phyloP scores from a whole-genome alignment of 2,113 vertebrate species.

The Lepus americanus region DNA sequence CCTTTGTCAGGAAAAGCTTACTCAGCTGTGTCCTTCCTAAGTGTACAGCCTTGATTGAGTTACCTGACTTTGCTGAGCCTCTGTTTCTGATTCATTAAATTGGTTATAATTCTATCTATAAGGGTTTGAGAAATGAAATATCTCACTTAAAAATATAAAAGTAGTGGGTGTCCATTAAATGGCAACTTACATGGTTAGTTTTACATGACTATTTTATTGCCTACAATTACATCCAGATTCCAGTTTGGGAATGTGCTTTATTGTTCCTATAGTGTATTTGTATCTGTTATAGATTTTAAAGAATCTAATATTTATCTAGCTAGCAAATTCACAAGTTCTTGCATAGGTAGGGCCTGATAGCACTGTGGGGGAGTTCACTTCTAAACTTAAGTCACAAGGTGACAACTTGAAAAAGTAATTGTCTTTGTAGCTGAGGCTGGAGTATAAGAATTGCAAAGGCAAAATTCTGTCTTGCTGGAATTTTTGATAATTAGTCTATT shows the following conservation, averaged over 20 bases:
- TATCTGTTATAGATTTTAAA: slow-evolving; percentile 28
- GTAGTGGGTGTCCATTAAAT: background rate
- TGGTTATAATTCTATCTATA: background rate
- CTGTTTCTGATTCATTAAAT: slow-evolving; percentile 46
- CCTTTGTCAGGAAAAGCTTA: slow-evolving; percentile 8
- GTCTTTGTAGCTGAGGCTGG: background rate
- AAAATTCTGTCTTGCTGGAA: slow-evolving; percentile 48
- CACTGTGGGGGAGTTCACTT: slow-evolving; percentile 6
- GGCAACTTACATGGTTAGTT: background rate
- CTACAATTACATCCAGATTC: background rate
- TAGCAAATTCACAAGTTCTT: background rate
- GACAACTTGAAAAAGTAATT: slow-evolving; percentile 62
- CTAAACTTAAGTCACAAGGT: slow-evolving; percentile 57
- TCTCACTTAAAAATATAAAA: background rate
- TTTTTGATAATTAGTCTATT: slow-evolving; percentile 72
- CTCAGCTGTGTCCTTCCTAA: background rate
- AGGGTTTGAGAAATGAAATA: slow-evolving; percentile 8
- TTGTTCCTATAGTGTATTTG: background rate
- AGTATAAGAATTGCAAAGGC: slow-evolving; percentile 39
- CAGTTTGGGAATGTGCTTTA: background rate
- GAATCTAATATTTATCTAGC: background rate
- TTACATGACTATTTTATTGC: slow-evolving; percentile 25
- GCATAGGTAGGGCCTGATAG: slow-evolving; percentile 24
- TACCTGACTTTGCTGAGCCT: background rate
- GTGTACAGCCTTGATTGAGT: background rate